phyloP scores from a whole-genome alignment of 1,140 invertebrate genomes.

The Sesamia nonagrioides region DNA sequence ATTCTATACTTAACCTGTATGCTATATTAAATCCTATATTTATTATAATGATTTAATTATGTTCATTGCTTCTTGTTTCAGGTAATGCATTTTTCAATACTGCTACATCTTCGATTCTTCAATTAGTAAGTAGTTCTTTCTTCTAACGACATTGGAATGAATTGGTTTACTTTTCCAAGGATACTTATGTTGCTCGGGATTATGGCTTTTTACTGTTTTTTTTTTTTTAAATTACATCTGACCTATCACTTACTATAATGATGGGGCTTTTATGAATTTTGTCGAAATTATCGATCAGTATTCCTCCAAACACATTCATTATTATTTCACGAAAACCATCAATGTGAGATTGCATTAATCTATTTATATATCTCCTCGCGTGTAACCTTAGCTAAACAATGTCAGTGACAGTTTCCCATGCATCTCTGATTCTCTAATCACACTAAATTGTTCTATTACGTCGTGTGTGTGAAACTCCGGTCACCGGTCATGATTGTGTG shows the following conservation, averaged over 20 bases:
- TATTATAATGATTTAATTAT: not conserved
- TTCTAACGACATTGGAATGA: no score
- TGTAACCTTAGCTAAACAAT: conserved; percentile 25
- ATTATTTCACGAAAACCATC: conserved; percentile 17
- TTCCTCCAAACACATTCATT: not conserved
- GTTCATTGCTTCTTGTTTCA: not conserved
- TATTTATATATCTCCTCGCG: not conserved
- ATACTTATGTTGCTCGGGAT: no score
- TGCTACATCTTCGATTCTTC: not conserved
- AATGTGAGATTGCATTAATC: conserved; percentile 19
- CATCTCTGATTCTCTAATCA: conserved; percentile 40
- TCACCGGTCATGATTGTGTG: not conserved
- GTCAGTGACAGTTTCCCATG: conserved; percentile 39
- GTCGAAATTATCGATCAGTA: no score
- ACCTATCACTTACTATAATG: no score
- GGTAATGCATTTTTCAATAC: not conserved
- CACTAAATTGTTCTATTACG: conserved; percentile 24
- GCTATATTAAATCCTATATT: not conserved
- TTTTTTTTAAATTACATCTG: no score
- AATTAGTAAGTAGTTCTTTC: not conserved
- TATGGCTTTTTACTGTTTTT: no score
- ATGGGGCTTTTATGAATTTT: no score
- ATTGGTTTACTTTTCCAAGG: no score
- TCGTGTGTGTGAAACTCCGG: conserved; percentile 6
- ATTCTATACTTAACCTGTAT: no score